A percentile compares a stretch with the other conserved stretches of the same genome.
Conservation (phyloP, 30 jellyfish, hydroid and myxozoan genomes). For the Clytia hemisphaerica region DNA sequence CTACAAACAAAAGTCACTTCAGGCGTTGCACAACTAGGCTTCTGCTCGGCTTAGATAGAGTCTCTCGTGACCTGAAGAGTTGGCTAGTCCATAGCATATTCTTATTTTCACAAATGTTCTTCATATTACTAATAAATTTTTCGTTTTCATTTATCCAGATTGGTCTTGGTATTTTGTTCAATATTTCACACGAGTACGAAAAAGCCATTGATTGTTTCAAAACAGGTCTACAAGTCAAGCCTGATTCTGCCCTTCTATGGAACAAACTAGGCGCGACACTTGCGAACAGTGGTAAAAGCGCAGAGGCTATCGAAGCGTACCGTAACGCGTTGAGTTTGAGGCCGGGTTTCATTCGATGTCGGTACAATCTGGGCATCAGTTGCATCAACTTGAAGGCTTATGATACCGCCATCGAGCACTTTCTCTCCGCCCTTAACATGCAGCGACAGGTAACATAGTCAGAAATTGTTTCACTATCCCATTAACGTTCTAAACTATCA, state of each 20-base stretch:
- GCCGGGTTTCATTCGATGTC: conserved; percentile 86
- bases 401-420: conserved; percentile 76
- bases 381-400: conserved; percentile 75
- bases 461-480: too few species aligned
- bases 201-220: conserved; percentile 90
- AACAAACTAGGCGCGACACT: conserved; percentile 88
- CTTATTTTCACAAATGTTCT: too few species aligned
- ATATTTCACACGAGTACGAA: conserved; percentile 69
- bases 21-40: too few species aligned
- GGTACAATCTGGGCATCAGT: conserved; percentile 90
- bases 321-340: conserved; percentile 64
- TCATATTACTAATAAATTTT: too few species aligned
- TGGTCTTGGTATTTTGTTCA: conserved; percentile 87
- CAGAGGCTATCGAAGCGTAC: conserved; percentile 85
- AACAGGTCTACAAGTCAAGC: conserved; percentile 77
- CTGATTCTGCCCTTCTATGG: conserved; percentile 74
- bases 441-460: conserved; percentile 57
- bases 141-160: too few species aligned
- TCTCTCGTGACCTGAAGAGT: too few species aligned
- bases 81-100: too few species aligned
- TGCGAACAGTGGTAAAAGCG: conserved; percentile 94
- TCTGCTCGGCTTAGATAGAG: too few species aligned
- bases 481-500: too few species aligned
- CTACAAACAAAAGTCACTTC: too few species aligned
- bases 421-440: conserved; percentile 74